phyloP scores from a whole-genome alignment of 1,140 invertebrate species.

The Alviniconcha marisindica region DNA sequence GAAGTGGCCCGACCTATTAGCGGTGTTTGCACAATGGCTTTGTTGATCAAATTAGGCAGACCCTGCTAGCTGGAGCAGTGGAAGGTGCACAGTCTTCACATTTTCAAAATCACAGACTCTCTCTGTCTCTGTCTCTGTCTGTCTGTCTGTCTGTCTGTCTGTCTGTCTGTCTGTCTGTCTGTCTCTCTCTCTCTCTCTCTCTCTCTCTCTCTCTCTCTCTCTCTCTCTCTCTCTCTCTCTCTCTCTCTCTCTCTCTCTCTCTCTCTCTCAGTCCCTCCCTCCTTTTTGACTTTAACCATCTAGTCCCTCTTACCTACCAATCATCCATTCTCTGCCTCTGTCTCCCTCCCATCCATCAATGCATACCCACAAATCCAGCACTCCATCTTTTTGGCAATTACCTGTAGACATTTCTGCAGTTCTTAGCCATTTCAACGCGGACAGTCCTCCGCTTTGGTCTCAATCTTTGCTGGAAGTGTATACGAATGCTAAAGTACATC shows the following conservation, averaged over 20 bases:
- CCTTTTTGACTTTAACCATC: background rate
- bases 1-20: background rate
- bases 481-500: no score
- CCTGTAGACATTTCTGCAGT: no score
- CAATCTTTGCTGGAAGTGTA: no score
- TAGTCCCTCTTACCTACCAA: no score
- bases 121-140: conserved; percentile 14
- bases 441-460: no score
- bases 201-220: conserved; percentile 22
- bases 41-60: conserved; percentile 9
- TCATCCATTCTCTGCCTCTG: no score
- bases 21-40: conserved; percentile 19
- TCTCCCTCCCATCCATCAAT: no score
- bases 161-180: conserved; percentile 12
- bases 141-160: conserved; percentile 19
- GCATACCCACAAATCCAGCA: no score
- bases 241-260: conserved; percentile 23
- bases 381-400: no score
- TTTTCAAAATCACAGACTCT: background rate
- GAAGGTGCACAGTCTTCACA: background rate
- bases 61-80: background rate
- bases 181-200: conserved; percentile 16
- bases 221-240: conserved; percentile 26
- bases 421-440: no score
- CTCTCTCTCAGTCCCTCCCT: background rate